Conservation (phyloP, 2,113 vertebrate genomes). For the Cyanocitta stelleri region DNA sequence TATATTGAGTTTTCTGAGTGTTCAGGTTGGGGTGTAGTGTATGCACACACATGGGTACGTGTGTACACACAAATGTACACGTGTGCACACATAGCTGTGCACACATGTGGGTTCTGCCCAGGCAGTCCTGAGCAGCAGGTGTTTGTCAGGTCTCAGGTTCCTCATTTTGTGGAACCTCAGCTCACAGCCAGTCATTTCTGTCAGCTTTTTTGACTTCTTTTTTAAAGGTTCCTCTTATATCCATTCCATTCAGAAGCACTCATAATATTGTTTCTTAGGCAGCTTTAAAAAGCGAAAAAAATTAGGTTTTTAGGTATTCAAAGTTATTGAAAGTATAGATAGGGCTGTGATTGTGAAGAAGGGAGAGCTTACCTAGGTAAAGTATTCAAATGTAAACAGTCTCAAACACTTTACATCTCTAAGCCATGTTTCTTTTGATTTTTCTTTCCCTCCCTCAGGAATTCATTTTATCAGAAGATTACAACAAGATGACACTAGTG, state of each 20-base stretch:
- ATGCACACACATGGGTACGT: background rate
- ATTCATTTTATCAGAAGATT: constrained; percentile 95
- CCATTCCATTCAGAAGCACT: background rate
- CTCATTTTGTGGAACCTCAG: background rate
- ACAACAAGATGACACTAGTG: constrained; percentile 93
- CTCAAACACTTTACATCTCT: background rate
- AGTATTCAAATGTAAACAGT: background rate
- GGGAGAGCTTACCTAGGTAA: background rate
- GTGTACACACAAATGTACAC: background rate
- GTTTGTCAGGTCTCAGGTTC: background rate
- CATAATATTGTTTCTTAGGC: background rate
- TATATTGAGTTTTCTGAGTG: background rate
- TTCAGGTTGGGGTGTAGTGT: background rate
- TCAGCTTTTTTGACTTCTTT: background rate
- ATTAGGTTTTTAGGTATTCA: background rate
- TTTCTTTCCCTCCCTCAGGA: constrained; percentile 77
- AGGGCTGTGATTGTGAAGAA: background rate
- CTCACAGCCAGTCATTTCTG: background rate
- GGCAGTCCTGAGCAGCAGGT: background rate
- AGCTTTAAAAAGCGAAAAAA: background rate
- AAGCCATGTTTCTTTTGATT: constrained; percentile 49
- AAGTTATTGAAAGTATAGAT: background rate
- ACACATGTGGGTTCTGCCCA: background rate
- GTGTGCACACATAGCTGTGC: background rate
- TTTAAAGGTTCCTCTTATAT: background rate